A percentile compares a stretch with the other conserved stretches of the same genome.
These are phyloP conservation scores for Romanomermis culicivorax DNA, from an alignment of 2,888 invertebrate genomes.

Conservation along the genomic window DNA sequence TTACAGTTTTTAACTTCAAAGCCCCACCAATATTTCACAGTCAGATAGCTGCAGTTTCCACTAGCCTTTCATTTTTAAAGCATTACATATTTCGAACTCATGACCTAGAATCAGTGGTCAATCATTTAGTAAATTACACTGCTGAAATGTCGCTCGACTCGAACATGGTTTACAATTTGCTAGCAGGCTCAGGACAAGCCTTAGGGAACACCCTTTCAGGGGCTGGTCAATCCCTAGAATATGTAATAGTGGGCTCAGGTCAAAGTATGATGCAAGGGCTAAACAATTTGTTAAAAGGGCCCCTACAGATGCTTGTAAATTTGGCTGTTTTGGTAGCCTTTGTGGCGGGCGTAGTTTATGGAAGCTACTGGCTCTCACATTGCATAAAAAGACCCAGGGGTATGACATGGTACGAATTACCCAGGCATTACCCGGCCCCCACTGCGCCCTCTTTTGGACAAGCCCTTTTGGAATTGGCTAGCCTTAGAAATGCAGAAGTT, in stretches of 20 bases:
- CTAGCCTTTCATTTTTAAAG: neutral
- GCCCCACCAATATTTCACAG: neutral
- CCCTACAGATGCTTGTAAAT: neutral
- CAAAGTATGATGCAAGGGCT: neutral
- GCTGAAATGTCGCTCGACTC: neutral
- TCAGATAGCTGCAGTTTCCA: neutral
- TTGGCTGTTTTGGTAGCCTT: neutral
- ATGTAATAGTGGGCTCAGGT: neutral
- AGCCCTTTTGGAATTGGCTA: neutral
- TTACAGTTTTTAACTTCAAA: neutral
- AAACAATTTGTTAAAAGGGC: neutral
- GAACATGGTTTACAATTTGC: neutral
- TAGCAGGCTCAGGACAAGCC: neutral
- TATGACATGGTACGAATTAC: too few species aligned
- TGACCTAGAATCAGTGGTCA: neutral
- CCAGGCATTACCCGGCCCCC: too few species aligned
- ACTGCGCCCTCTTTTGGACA: neutral
- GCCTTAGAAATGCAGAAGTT: neutral
- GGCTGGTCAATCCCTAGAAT: neutral
- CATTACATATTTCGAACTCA: neutral
- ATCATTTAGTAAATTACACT: neutral
- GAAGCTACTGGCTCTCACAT: neutral
- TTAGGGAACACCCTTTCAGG: neutral
- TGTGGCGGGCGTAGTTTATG: neutral
- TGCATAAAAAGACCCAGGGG: too few species aligned